Evolutionary conservation across 2,888 invertebrate genomes (phyloP), one percentile per base, ranked within the genome.

Genomic region (Epinotia bilunana): DNA sequence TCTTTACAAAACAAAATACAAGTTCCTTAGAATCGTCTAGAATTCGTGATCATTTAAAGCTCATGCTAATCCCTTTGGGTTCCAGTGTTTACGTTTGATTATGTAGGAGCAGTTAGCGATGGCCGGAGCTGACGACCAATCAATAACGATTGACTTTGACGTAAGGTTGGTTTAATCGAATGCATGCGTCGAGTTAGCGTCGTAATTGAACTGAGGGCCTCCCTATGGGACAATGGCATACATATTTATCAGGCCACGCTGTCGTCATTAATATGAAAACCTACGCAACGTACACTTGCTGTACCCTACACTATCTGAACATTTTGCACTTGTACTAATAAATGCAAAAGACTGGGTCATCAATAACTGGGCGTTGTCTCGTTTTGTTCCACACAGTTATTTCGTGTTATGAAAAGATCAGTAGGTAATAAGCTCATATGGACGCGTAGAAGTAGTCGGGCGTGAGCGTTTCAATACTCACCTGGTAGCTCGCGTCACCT

Each of bases 161-260:
- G 61, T 73, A 43, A 39, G 58, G 65, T 67, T 67, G 61, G 70
- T 55, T 71, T 53, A 65, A 67, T 72, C 46, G 46, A 28, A 61
- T 61, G 61, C 55, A 57, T 18, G n/a, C n/a, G 61, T 53, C 18
- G 70, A 53, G 12, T 75, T 68, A 23, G 12, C 39, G 39, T 70
- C 58, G 23, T 18, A 71, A 72, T 72, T 20, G 64, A 67, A 71
- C 46, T 71, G 61, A 61, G 28, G 55, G 43, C 63, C 71, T 71
- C 28, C 60, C 61, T 71, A 61, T 75, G 71, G 71, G 75, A 75
- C 75, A 72, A 72, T 62, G 61, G 39, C 70, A 74, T 74, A 57
- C 67, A 75, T 65, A 71, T 71, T 71, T 65, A 65, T 65, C 60
- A 65, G 61, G 60, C 57, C 67, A 57, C 53, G 43, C 23, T 63